phyloP scores from a whole-genome alignment of 2,888 invertebrate species.

The Caenorhabditis macrosperma region DNA sequence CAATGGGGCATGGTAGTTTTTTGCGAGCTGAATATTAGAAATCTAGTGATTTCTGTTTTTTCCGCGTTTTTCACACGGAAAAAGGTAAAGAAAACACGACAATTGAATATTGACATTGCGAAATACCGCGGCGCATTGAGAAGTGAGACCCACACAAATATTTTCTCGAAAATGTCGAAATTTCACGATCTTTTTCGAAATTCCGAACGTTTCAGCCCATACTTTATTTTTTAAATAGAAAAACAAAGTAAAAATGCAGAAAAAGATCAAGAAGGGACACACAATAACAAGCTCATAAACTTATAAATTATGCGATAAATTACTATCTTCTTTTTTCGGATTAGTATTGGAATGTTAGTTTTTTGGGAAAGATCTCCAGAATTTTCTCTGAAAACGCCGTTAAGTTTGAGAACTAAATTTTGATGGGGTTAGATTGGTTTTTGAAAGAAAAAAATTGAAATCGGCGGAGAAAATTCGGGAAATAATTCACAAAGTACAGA shows the following conservation, averaged over 20 bases:
- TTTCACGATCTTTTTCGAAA: constrained; percentile 6
- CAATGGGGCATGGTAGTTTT: neutral
- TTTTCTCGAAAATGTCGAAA: constrained; percentile 49
- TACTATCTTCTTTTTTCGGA: constrained; percentile 2
- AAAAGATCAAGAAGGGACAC: constrained; percentile 21
- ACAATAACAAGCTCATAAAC: constrained; percentile 41
- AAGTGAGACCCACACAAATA: constrained; percentile 12
- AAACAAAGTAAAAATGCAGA: constrained; percentile 18
- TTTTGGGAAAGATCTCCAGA: neutral
- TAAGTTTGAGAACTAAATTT: constrained; percentile 4
- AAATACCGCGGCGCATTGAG: neutral
- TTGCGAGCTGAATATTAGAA: neutral
- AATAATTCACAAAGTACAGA: neutral
- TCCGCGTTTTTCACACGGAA: neutral
- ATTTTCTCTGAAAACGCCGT: constrained; percentile 4
- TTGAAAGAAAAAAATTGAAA: neutral
- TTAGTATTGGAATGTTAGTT: neutral
- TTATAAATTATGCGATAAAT: constrained; percentile 10
- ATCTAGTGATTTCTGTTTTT: neutral
- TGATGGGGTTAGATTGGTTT: neutral
- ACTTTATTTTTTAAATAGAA: constrained; percentile 26
- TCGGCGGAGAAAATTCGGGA: neutral
- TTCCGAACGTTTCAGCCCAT: constrained; percentile 3
- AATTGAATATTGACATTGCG: constrained; percentile 26
- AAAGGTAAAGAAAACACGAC: neutral